phyloP scores from a whole-genome alignment of 1,140 invertebrate species.

The Drosophila lini region DNA sequence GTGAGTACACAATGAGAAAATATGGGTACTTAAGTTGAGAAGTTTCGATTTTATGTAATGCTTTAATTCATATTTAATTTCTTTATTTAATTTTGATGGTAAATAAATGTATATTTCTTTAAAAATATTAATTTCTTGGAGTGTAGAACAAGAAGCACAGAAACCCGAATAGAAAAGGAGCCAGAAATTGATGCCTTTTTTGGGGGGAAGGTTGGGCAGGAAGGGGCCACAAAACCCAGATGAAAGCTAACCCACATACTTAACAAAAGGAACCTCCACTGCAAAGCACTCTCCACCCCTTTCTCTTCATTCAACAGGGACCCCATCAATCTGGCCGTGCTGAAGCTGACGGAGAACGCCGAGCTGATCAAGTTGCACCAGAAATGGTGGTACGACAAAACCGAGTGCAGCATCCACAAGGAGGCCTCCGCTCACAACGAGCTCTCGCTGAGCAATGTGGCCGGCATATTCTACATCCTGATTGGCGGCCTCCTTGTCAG shows the following conservation, averaged over 20 bases:
- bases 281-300: background rate
- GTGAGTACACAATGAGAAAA: constrained; percentile 85
- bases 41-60: no score
- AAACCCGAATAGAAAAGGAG: background rate
- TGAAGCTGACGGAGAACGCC: constrained; percentile 96
- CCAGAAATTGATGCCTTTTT: constrained; percentile 47
- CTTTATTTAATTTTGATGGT: background rate
- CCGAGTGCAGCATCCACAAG: constrained; percentile 89
- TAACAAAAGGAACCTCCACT: constrained; percentile 32
- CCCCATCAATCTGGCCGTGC: constrained; percentile 95
- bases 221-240: background rate
- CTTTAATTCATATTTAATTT: no score
- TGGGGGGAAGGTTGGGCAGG: no score
- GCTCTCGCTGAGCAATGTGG: constrained; percentile 97
- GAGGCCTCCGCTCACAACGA: constrained; percentile 93
- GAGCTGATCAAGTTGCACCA: constrained; percentile 95
- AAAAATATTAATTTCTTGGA: background rate
- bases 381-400: constrained; percentile 96
- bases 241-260: constrained; percentile 42
- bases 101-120: background rate
- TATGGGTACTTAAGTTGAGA: background rate
- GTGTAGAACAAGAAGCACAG: background rate
- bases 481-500: constrained; percentile 96
- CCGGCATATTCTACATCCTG: constrained; percentile 99
- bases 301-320: constrained; percentile 87